Conservation (phyloP, 2,888 invertebrate species). For the Pseudoips prasinana region DNA sequence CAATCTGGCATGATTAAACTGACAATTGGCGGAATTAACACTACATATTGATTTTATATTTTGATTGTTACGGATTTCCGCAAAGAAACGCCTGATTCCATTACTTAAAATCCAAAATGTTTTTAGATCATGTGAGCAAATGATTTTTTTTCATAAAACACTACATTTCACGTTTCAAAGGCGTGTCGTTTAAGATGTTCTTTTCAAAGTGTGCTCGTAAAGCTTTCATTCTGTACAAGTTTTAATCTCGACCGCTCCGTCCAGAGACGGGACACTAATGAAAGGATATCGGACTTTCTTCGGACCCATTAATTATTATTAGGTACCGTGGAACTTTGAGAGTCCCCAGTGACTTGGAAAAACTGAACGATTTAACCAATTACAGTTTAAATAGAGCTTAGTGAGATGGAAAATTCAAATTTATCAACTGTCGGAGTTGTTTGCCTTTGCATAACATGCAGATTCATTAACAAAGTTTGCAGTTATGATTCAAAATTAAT, state of each 20-base stretch:
- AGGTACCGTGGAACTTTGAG: constrained; percentile 63
- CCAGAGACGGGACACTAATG: constrained; percentile 69
- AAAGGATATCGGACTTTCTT: constrained; percentile 79
- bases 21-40: no score
- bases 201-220: constrained; percentile 56
- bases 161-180: constrained; percentile 59
- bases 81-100: no score
- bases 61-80: no score
- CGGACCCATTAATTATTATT: constrained; percentile 79
- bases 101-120: no score
- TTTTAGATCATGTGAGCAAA: constrained; percentile 34
- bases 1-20: no score
- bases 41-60: no score
- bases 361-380: constrained; percentile 65
- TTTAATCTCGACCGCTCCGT: constrained; percentile 70
- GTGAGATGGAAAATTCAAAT: constrained; percentile 43
- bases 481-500: no score
- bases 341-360: constrained; percentile 73
- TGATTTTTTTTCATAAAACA: constrained; percentile 46
- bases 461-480: no score
- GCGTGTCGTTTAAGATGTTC: constrained; percentile 45
- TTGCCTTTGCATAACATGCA: background rate
- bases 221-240: constrained; percentile 64
- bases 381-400: constrained; percentile 56
- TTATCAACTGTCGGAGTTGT: constrained; percentile 24